These are phyloP conservation scores for Chunga burmeisteri DNA, from an alignment of 2,113 vertebrate species.

Conservation along the genomic window DNA sequence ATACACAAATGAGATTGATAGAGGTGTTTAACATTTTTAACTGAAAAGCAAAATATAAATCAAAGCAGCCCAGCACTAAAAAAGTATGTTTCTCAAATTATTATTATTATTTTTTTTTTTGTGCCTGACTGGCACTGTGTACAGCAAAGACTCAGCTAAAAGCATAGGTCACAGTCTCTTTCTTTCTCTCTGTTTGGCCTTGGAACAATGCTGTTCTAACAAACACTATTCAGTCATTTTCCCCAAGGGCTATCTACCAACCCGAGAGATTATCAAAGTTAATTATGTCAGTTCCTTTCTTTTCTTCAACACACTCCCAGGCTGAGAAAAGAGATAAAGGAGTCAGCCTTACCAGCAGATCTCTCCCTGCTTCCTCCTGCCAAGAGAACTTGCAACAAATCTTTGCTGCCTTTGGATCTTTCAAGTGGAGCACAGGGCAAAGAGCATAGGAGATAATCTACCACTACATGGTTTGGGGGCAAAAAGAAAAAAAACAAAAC, in stretches of 20 bases:
- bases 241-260: not conserved
- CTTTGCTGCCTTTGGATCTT: not conserved
- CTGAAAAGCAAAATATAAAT: not conserved
- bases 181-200: not conserved
- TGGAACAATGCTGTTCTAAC: not conserved
- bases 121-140: not conserved
- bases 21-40: not conserved
- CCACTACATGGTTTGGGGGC: not conserved
- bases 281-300: conserved; percentile 50
- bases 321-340: not conserved
- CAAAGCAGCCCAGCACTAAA: not conserved
- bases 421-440: not conserved
- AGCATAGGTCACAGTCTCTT: not conserved
- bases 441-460: not conserved
- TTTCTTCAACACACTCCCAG: not conserved
- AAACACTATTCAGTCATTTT: not conserved
- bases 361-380: not conserved
- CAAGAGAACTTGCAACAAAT: not conserved
- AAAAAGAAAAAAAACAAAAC: not conserved
- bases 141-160: not conserved
- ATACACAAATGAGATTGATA: fast-evolving
- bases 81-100: not conserved
- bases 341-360: not conserved
- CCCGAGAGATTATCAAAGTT: conserved; percentile 2
- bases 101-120: not conserved